Evolutionary conservation across 2,888 invertebrate genomes (phyloP).

Genomic region (Tetragnatha montana): DNA sequence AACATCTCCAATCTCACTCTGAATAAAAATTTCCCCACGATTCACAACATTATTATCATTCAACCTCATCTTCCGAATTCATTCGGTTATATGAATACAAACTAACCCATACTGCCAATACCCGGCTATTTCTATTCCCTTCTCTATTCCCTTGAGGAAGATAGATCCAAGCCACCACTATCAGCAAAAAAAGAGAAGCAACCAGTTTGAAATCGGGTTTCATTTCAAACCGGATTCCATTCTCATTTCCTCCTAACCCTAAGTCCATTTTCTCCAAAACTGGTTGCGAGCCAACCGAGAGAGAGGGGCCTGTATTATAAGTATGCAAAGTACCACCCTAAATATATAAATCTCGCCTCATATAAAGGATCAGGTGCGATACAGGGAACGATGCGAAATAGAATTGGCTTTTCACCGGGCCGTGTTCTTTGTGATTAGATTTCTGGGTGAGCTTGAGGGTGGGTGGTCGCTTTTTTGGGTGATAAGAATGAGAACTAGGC

Average conservation of each 20-base stretch:
- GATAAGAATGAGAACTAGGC: too few species aligned
- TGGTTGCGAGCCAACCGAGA: slow-evolving; percentile 13
- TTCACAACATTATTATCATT: slow-evolving; percentile 35
- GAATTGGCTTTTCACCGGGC: slow-evolving; percentile 22
- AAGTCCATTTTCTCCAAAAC: slow-evolving; percentile 45
- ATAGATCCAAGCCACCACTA: background rate
- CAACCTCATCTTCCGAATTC: slow-evolving; percentile 8
- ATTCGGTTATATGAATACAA: slow-evolving; percentile 22
- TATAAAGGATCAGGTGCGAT: slow-evolving; percentile 38
- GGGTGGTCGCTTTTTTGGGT: background rate
- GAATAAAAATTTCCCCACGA: slow-evolving; percentile 16
- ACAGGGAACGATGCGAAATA: slow-evolving; percentile 6
- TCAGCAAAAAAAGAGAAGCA: slow-evolving; percentile 7
- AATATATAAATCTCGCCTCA: slow-evolving; percentile 51
- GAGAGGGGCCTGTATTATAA: slow-evolving; percentile 36
- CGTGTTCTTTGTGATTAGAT: slow-evolving; percentile 18
- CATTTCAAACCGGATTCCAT: slow-evolving; percentile 59
- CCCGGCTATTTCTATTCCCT: slow-evolving; percentile 29
- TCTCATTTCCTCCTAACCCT: slow-evolving; percentile 63
- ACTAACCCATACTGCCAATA: slow-evolving; percentile 19
- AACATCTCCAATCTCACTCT: too few species aligned
- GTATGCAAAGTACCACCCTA: slow-evolving; percentile 48
- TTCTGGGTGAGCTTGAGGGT: background rate
- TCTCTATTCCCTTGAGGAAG: slow-evolving; percentile 18
- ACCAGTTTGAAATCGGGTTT: slow-evolving; percentile 32